These are phyloP conservation scores for Lissocephala sabroskyi DNA, from an alignment of 2,888 invertebrate genomes.

Conservation along the genomic window DNA sequence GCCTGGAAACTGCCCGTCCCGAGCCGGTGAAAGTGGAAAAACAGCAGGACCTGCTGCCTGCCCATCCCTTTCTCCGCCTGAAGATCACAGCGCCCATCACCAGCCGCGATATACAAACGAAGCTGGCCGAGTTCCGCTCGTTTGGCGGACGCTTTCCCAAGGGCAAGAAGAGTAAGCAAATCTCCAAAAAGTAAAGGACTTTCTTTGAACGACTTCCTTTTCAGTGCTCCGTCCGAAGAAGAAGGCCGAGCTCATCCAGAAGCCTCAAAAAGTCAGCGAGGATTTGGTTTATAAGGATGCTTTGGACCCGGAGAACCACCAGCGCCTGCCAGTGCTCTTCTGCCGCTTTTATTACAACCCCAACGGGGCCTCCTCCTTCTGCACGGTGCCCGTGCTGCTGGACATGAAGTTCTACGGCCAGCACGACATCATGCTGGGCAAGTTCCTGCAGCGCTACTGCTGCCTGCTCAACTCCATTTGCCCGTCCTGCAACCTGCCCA, in stretches of 20 bases:
- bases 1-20: constrained; percentile 11
- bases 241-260: constrained; percentile 54
- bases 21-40: constrained; percentile 30
- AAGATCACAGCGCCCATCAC: constrained; percentile 80
- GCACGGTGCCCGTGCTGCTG: constrained; percentile 69
- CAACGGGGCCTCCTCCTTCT: constrained; percentile 70
- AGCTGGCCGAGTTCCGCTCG: constrained; percentile 90
- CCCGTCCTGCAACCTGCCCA: constrained; percentile 84
- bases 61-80: constrained; percentile 82
- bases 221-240: constrained; percentile 61
- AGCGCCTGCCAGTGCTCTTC: constrained; percentile 89
- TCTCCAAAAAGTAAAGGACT: background rate
- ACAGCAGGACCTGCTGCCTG: constrained; percentile 73
- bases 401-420: constrained; percentile 95
- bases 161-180: constrained; percentile 60
- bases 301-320: constrained; percentile 86
- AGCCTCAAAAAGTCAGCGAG: constrained; percentile 64
- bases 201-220: constrained; percentile 7
- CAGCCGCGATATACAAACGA: constrained; percentile 78
- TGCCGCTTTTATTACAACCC: constrained; percentile 78
- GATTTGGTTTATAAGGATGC: constrained; percentile 76
- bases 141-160: constrained; percentile 80
- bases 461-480: constrained; percentile 87
- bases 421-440: constrained; percentile 95
- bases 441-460: constrained; percentile 94